phyloP scores from a whole-genome alignment of 2,888 invertebrate genomes.

The Antheraea yamamai region DNA sequence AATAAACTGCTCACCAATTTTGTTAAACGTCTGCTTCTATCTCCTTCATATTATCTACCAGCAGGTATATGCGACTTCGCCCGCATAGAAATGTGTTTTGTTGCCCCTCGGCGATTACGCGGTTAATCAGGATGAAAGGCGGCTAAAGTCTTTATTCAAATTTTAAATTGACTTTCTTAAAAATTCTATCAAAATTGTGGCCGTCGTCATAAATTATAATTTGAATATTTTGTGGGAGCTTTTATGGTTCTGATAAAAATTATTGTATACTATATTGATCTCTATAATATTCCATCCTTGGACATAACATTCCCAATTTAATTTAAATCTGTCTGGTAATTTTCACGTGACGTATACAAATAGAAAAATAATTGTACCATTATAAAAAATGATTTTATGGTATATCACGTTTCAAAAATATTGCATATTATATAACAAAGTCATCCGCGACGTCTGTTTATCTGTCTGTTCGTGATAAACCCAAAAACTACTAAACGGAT shows the following conservation, averaged over 20 bases:
- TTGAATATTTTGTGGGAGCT: not conserved
- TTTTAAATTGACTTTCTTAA: not conserved
- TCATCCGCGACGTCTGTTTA: no score
- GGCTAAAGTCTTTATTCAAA: not conserved
- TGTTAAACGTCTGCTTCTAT: not conserved
- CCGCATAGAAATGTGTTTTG: not conserved
- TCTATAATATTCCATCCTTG: not conserved
- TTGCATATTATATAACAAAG: no score
- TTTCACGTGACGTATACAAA: not conserved
- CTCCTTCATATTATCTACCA: slow-evolving; percentile 1
- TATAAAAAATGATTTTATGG: no score
- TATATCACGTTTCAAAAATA: no score
- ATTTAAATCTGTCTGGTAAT: not conserved
- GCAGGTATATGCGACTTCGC: not conserved
- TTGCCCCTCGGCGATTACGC: not conserved
- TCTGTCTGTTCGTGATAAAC: no score
- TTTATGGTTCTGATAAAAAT: not conserved
- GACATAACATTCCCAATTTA: not conserved
- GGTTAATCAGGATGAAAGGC: not conserved
- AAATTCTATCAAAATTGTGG: not conserved
- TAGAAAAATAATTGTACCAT: no score
- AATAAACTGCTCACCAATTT: not conserved
- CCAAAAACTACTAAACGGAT: no score
- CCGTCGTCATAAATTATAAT: not conserved
- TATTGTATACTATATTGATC: not conserved